Percentiles rank a stretch among this genome's conserved stretches.
Conservation (phyloP, 2,888 invertebrate genomes). For the Stenurella melanura region DNA sequence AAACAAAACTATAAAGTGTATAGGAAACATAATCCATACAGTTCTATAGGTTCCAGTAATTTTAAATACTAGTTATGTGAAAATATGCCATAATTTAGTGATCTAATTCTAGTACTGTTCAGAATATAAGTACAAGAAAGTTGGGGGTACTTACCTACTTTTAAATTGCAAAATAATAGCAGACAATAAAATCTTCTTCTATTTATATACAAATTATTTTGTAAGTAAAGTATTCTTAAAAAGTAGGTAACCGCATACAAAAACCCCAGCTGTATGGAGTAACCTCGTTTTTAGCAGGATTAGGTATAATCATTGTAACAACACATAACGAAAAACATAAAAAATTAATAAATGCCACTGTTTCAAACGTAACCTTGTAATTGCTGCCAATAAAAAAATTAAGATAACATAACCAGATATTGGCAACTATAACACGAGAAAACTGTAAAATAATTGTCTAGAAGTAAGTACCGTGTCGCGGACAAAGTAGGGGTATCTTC, state of each 20-base stretch:
- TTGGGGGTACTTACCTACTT: too few relatives aligned
- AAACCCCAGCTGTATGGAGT: background rate
- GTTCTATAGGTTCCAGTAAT: too few relatives aligned
- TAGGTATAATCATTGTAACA: background rate
- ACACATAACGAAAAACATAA: background rate
- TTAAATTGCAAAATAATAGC: too few relatives aligned
- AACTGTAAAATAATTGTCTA: slow-evolving; percentile 51
- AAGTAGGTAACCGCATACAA: background rate
- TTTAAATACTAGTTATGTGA: too few relatives aligned
- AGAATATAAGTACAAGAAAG: too few relatives aligned
- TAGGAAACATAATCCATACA: too few relatives aligned
- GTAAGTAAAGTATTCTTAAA: background rate
- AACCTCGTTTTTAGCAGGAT: background rate
- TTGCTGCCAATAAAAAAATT: background rate
- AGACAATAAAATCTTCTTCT: too few relatives aligned
- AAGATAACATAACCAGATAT: slow-evolving; percentile 17
- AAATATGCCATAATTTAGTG: too few relatives aligned
- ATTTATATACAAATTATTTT: too few relatives aligned
- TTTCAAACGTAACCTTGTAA: background rate
- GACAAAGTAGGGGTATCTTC: slow-evolving; percentile 55
- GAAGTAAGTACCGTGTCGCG: slow-evolving; percentile 50
- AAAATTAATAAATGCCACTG: background rate
- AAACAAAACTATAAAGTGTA: too few relatives aligned
- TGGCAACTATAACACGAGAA: slow-evolving; percentile 24
- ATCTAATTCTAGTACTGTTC: too few relatives aligned